Conservation (phyloP, 2,113 vertebrate species). For the Chaenocephalus aceratus region DNA sequence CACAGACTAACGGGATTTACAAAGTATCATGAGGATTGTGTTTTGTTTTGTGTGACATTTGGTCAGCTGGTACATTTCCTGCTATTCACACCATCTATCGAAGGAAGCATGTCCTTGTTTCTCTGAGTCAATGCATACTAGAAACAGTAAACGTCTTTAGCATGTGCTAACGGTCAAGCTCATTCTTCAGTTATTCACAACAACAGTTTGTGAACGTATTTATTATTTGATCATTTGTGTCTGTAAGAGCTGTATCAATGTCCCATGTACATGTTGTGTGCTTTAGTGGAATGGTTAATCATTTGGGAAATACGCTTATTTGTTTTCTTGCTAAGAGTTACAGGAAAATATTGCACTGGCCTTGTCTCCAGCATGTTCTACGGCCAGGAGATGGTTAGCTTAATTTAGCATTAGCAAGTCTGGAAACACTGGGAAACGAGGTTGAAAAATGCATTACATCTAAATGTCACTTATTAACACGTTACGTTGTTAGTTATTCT, state of each 20-base stretch:
- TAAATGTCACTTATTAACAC: not conserved
- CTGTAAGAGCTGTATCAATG: not conserved
- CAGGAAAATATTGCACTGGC: no score
- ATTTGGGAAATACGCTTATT: not conserved
- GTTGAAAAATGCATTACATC: not conserved
- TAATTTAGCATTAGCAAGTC: conserved; percentile 17
- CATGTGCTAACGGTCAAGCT: rapidly evolving
- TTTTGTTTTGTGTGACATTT: conserved; percentile 18
- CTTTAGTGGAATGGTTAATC: not conserved
- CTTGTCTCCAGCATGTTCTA: no score
- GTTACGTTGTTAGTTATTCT: not conserved
- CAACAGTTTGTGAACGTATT: not conserved
- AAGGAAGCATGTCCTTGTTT: conserved; percentile 14
- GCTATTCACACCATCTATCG: conserved; percentile 18
- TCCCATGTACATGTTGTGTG: no score
- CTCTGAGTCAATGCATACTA: conserved; percentile 2
- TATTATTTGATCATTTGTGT: not conserved
- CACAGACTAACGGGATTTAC: conserved; percentile 11
- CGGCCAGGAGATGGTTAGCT: not conserved
- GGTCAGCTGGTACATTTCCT: conserved; percentile 32
- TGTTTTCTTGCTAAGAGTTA: not conserved
- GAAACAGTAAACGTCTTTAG: not conserved
- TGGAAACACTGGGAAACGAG: not conserved
- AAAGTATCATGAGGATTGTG: not conserved
- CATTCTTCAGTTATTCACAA: not conserved